Evolutionary conservation across 2,888 invertebrate genomes (phyloP).

Genomic region (Homarus gammarus): DNA sequence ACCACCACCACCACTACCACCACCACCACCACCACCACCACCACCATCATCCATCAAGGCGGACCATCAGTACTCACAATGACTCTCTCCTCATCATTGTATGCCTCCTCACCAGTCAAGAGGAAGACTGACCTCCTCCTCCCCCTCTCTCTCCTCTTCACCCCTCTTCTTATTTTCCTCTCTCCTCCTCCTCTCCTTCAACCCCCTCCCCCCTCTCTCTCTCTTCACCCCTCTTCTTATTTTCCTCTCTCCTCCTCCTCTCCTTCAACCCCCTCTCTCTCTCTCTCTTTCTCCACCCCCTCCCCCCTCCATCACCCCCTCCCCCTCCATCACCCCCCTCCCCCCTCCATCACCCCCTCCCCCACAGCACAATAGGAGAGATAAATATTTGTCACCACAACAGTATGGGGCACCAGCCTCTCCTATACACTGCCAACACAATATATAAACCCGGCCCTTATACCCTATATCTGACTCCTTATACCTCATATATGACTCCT

Average conservation of each 20-base stretch:
- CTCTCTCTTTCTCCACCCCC: neutral
- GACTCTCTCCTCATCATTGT: no score
- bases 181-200: conserved; percentile 6
- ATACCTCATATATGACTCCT: no score
- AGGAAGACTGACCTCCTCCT: neutral
- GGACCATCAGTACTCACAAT: no score
- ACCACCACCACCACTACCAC: no score
- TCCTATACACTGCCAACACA: neutral
- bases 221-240: no score
- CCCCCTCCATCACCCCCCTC: neutral
- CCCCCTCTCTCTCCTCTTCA: no score
- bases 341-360: neutral
- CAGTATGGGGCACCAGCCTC: neutral
- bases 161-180: no score
- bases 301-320: neutral
- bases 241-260: neutral
- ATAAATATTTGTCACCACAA: conserved; percentile 43
- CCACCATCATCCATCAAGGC: no score
- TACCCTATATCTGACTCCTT: no score
- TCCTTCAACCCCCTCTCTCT: neutral
- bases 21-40: no score
- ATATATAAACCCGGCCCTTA: no score
- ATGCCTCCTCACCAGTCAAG: no score
- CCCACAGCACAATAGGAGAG: neutral
- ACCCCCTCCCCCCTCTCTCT: neutral